These are phyloP conservation scores for Mormyrus lacerda DNA, from an alignment of 2,113 vertebrate species.

Conservation along the genomic window DNA sequence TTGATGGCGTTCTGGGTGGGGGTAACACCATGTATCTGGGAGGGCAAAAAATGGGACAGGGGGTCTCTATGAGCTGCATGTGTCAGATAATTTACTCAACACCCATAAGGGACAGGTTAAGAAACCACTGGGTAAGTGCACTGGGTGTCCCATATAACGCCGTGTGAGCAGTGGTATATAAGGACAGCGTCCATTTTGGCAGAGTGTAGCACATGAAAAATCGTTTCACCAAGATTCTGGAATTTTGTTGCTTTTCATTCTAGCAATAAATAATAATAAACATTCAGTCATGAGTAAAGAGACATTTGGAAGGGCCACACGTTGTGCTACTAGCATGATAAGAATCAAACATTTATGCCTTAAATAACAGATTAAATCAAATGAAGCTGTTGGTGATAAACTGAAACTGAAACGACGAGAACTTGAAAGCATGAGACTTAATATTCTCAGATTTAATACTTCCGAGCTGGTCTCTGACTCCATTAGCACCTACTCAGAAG, in stretches of 20 bases:
- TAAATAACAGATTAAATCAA: constrained; percentile 1
- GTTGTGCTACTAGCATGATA: not conserved
- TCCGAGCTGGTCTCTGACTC: constrained; percentile 17
- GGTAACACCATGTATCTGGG: not conserved
- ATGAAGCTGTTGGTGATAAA: not conserved
- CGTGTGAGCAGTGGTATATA: not conserved
- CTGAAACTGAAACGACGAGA: constrained; percentile 1
- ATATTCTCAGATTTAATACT: not conserved
- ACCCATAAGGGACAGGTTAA: not conserved
- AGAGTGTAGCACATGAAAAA: not conserved
- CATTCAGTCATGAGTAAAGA: not conserved
- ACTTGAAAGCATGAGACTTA: constrained; percentile 1
- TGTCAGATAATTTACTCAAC: not conserved
- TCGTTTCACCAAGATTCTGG: not conserved
- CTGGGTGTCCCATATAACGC: not conserved
- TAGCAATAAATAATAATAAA: not conserved
- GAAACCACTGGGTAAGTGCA: not conserved
- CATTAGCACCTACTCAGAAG: not conserved
- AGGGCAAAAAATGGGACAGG: not conserved
- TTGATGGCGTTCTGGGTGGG: not conserved
- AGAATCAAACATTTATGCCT: not conserved
- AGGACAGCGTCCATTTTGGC: not conserved
- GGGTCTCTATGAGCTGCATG: not conserved
- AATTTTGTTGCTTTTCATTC: not conserved
- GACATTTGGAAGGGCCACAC: not conserved